Percentiles rank a stretch among this genome's conserved stretches.
phyloP scores from a whole-genome alignment of 2,888 invertebrate genomes.

The Dexiosoma caninum region DNA sequence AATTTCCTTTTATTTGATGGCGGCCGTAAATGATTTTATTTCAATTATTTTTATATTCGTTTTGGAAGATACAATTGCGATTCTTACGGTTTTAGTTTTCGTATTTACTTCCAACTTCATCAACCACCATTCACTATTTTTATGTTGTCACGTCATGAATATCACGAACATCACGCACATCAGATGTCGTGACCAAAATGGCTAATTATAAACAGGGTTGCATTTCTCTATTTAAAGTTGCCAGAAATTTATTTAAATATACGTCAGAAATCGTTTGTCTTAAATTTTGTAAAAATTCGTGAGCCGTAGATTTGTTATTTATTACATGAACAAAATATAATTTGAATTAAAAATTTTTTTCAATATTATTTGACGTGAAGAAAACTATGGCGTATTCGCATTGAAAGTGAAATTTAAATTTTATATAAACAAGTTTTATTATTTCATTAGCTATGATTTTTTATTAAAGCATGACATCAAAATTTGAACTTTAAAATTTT shows the following conservation, averaged over 20 bases:
- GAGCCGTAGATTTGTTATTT: too few species aligned
- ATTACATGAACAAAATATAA: too few species aligned
- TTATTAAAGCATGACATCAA: too few species aligned
- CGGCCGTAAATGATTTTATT: background rate
- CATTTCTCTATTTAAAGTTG: constrained; percentile 2
- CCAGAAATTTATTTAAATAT: background rate
- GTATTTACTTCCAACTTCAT: constrained; percentile 29
- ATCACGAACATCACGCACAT: constrained; percentile 49
- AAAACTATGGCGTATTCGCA: too few species aligned
- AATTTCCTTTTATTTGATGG: background rate
- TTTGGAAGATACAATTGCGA: background rate
- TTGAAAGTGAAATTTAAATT: too few species aligned
- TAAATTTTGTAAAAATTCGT: too few species aligned
- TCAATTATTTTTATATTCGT: background rate
- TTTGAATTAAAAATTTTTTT: too few species aligned
- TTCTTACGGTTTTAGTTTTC: constrained; percentile 12
- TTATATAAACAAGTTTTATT: too few species aligned
- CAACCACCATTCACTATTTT: constrained; percentile 44
- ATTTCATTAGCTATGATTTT: too few species aligned
- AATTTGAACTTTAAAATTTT: too few species aligned
- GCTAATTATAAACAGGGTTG: constrained; percentile 38
- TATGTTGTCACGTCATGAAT: constrained; percentile 47
- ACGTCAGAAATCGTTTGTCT: too few species aligned
- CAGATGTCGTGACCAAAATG: constrained; percentile 57
- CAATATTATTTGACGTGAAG: too few species aligned